Evolutionary conservation across 2,797 vertebrate species (phyloP).

Genomic region (Xenopus petersii): DNA sequence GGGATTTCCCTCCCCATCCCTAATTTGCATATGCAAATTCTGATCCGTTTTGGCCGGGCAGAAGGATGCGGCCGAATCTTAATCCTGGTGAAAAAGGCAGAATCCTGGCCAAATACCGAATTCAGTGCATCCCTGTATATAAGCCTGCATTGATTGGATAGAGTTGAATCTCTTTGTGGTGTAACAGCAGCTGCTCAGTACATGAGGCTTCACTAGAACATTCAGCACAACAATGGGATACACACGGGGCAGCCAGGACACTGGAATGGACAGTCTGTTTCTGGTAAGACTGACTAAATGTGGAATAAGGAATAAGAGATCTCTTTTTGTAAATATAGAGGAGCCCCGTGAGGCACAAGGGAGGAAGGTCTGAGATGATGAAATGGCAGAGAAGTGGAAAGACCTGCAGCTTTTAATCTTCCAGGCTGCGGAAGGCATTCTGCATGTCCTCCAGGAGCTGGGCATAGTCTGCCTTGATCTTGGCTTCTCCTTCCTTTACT

Average conservation of each 20-base stretch:
- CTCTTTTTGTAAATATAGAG: constrained; percentile 59
- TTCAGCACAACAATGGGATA: constrained; percentile 46
- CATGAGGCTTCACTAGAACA: constrained; percentile 46
- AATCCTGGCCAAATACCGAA: too few species aligned
- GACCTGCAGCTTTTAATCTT: constrained; percentile 68
- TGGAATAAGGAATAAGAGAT: constrained; percentile 54
- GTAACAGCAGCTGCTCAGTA: not conserved
- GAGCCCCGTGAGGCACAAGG: constrained; percentile 62
- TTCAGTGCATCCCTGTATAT: too few species aligned
- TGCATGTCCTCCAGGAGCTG: constrained; percentile 97
- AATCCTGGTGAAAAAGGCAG: too few species aligned
- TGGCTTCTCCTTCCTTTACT: constrained; percentile 89
- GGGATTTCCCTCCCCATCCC: too few species aligned
- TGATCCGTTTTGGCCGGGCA: too few species aligned
- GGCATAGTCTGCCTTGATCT: constrained; percentile 88
- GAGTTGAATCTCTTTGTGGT: not conserved
- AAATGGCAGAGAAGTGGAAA: constrained; percentile 46
- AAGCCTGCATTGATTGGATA: too few species aligned
- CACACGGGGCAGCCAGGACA: constrained; percentile 57
- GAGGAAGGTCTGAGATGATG: constrained; percentile 57
- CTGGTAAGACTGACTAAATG: constrained; percentile 54
- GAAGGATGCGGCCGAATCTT: too few species aligned
- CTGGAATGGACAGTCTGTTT: constrained; percentile 63
- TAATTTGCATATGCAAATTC: too few species aligned
- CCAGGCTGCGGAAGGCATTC: constrained; percentile 90